Percentiles rank a stretch among this genome's conserved stretches.
These are phyloP conservation scores for Ichneumoninae sp. DNA, from an alignment of 2,888 invertebrate species.

Conservation along the genomic window DNA sequence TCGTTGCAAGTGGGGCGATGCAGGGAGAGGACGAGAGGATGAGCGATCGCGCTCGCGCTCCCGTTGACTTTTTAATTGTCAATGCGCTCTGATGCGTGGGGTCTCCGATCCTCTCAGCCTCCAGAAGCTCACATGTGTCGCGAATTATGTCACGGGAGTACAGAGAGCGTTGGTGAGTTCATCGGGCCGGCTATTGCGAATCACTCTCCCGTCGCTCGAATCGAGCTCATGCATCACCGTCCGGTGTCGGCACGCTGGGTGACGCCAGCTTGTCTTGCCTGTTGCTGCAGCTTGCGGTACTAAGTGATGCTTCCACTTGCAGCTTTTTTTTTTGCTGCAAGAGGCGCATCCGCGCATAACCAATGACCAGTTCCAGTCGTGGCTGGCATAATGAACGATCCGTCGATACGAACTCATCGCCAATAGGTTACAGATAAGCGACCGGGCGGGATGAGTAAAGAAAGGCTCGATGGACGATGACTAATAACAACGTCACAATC, in stretches of 20 bases:
- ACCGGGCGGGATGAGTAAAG: neutral
- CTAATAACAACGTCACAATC: conserved; percentile 30
- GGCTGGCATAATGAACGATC: conserved; percentile 28
- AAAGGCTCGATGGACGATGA: conserved; percentile 26
- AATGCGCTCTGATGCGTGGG: conserved; percentile 30
- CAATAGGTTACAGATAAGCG: neutral
- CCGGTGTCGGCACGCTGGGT: conserved; percentile 33
- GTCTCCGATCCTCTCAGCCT: conserved; percentile 12
- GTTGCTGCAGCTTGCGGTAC: conserved; percentile 10
- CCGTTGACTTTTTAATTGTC: conserved; percentile 50
- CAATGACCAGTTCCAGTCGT: conserved; percentile 22
- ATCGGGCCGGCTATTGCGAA: conserved; percentile 64
- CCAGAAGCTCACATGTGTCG: conserved; percentile 58
- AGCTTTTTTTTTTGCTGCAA: conserved; percentile 5
- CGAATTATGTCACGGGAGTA: conserved; percentile 71
- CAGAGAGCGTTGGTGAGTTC: conserved; percentile 73
- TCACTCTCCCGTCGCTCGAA: conserved; percentile 45
- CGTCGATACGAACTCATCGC: conserved; percentile 12
- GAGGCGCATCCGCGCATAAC: conserved; percentile 29
- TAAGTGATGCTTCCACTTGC: conserved; percentile 27
- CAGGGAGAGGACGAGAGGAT: conserved; percentile 15
- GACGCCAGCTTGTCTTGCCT: conserved; percentile 33
- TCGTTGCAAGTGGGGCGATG: conserved; percentile 5
- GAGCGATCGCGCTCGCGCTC: conserved; percentile 27
- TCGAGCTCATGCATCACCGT: conserved; percentile 59